Evolutionary conservation across 2,888 invertebrate species (phyloP), one percentile per base, ranked within the genome.

Genomic region (Drosophila macrothrix): DNA sequence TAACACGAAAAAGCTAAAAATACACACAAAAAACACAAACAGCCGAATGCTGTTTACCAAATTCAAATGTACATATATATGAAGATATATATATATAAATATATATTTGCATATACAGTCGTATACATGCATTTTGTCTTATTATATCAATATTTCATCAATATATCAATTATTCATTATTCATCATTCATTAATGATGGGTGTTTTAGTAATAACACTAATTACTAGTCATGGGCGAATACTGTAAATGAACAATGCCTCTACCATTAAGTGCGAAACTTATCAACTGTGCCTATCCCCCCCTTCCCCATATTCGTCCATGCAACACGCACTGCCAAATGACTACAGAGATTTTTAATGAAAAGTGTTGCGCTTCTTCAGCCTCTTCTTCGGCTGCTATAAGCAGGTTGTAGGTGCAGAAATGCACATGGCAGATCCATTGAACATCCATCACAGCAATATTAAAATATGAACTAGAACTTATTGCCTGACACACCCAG

Each of bases 381-480:
- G 2, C 41, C 22, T 46, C 22, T 14, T 7, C 22, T 41, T 14
- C 52, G 50, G 39, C 25, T 31, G 2, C 9, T 31, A 9, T 39
- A n/a, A 37, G 43, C 9, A 43, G 43, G 16, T 50, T 64, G 10
- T 22, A 64, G 22, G 9, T 37, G 35, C 19, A 14, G 68, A 19
- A 33, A 5, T 35, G 25, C n/a, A 41, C 35, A 28, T 54, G 25
- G 25, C 46, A 63, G 41, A 68, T 46, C 63, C 63, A 67, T 80
- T 73, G 69, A 83, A 90, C 25, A 25, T 83, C 56, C 86, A 78
- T 46, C 46, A 46, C 22, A 90, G 78, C 88, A 85, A 88, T 85
- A 90, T 85, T 85, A 85, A 90, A 80, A 86, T 77, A 62, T 67
- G 90, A 88, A 85, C 84, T 90, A 85, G 90, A 85, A 87, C 85